A percentile compares a stretch with the other conserved stretches of the same genome.
phyloP scores from a whole-genome alignment of 2,797 vertebrate species.

The Philypnodon macrostomus region DNA sequence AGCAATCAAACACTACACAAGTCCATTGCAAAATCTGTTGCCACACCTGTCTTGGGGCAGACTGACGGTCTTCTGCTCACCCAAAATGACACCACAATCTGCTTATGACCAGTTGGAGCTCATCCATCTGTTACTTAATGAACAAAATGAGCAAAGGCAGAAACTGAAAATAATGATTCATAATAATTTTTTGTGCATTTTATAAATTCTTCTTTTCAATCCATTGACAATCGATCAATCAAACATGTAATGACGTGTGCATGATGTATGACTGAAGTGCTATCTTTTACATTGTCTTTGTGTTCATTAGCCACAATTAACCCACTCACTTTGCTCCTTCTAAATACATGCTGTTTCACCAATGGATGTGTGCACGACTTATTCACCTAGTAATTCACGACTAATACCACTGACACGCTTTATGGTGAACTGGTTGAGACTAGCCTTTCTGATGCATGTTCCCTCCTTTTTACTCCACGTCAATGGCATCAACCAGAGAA shows the following conservation, averaged over 20 bases:
- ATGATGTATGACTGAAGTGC: slow-evolving; percentile 42
- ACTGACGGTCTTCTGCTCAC: too few relatives aligned
- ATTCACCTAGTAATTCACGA: slow-evolving; percentile 33
- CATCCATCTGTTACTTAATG: too few relatives aligned
- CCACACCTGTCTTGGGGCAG: too few relatives aligned
- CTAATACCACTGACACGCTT: slow-evolving; percentile 35
- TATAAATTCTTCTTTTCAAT: slow-evolving; percentile 12
- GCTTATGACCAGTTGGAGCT: too few relatives aligned
- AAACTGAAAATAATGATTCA: too few relatives aligned
- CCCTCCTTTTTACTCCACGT: slow-evolving; percentile 39
- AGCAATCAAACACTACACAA: too few relatives aligned
- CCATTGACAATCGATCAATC: slow-evolving; percentile 27
- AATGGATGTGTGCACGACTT: slow-evolving; percentile 13
- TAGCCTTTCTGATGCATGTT: slow-evolving; percentile 14
- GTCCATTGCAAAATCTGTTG: too few relatives aligned
- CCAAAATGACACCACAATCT: too few relatives aligned
- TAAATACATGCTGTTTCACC: not conserved
- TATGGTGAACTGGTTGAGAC: slow-evolving; percentile 41
- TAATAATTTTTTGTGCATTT: slow-evolving; percentile 16
- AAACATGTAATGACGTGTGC: slow-evolving; percentile 67
- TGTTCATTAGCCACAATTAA: slow-evolving; percentile 61
- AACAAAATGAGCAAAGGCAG: too few relatives aligned
- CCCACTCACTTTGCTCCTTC: slow-evolving; percentile 42
- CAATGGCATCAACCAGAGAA: slow-evolving; percentile 54
- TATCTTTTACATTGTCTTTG: slow-evolving; percentile 59